Percentiles rank a stretch among this genome's conserved stretches.
phyloP scores from a whole-genome alignment of 2,888 invertebrate species.

The Marronus borbonicus region DNA sequence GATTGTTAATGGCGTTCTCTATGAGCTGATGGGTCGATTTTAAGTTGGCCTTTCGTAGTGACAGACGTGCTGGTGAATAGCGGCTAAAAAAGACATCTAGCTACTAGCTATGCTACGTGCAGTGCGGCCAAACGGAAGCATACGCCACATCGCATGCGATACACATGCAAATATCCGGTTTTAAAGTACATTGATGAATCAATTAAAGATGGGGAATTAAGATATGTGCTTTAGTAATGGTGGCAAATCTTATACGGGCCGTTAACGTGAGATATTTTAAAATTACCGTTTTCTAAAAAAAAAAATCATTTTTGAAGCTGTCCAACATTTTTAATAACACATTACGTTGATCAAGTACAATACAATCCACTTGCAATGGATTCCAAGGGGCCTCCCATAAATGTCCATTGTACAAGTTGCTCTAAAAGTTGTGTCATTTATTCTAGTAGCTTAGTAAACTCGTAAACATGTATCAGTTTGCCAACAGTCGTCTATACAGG shows the following conservation, averaged over 20 bases:
- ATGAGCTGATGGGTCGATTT: conserved; percentile 85
- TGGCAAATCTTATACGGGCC: conserved; percentile 18
- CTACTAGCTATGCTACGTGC: conserved; percentile 61
- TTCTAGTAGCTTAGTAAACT: too few relatives aligned
- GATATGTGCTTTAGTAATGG: conserved; percentile 27
- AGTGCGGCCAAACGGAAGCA: conserved; percentile 51
- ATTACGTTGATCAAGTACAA: too few relatives aligned
- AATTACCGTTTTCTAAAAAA: not conserved
- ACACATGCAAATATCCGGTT: conserved; percentile 31
- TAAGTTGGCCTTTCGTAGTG: conserved; percentile 86
- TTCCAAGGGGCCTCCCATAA: too few relatives aligned
- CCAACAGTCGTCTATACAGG: too few relatives aligned
- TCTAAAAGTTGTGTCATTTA: too few relatives aligned
- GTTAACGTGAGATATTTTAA: too few relatives aligned
- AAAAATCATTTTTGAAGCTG: not conserved
- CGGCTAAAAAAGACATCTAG: conserved; percentile 77
- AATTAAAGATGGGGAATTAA: conserved; percentile 3
- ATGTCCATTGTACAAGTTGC: too few relatives aligned
- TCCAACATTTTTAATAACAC: too few relatives aligned
- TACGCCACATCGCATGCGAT: conserved; percentile 38
- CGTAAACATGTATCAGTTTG: too few relatives aligned
- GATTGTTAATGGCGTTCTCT: conserved; percentile 80
- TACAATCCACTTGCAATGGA: too few relatives aligned
- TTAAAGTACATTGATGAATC: not conserved
- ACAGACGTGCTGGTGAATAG: conserved; percentile 87